Base-by-base conservation (phyloP, 1,140 invertebrate species). In the Caenorhabditis remanei region DNA sequence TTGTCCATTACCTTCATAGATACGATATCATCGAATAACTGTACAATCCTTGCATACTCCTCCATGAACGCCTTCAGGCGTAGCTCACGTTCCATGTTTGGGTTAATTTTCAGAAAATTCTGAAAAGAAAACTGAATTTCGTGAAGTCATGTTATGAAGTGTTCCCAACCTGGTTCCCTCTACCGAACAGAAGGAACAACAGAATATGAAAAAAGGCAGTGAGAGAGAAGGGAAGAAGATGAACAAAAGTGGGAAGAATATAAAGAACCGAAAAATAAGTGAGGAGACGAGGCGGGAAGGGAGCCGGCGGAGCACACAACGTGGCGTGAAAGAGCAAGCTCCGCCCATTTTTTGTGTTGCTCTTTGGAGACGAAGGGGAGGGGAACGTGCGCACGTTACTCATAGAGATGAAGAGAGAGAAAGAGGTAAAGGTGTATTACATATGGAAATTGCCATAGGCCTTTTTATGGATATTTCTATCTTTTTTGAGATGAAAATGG, bases 31-130 rank as follows among this genome's bases (percentile, higher is more conserved):
- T 87, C 86, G 50, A 87, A 87, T 21, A 85, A 32, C 63, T 87
- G 86, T 19, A 84, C 86, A 84, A 87, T 87, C 19, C 86, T 50
- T 19, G 65, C 53, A 75, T 87, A 87, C 24, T 87, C 86, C 48
- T 87, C 86, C 86, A 87, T 87, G 41, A 87, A 87, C 65, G 86
- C 86, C 75, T 87, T 87, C 21, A 87, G 61, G 41, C 86, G 75
- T 40, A 87, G 21, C 61, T 87, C 86, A 24, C 86, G 71, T 55
- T 87, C 86, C 86, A 87, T 87, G 7, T 24, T 24, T n/a, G 46
- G 46, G 46, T 11, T 50, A 79, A 79, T 79, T 79, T 79, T 79
- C 11, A 19, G 13, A n/a, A 3, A 9, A 11, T 48, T 41, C 46
- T 71, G 65, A 4, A 71, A 24, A 79, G 46, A 46, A 71, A 50